Evolutionary conservation across 1,140 invertebrate species (phyloP).

Genomic region (Danaus melanippus): DNA sequence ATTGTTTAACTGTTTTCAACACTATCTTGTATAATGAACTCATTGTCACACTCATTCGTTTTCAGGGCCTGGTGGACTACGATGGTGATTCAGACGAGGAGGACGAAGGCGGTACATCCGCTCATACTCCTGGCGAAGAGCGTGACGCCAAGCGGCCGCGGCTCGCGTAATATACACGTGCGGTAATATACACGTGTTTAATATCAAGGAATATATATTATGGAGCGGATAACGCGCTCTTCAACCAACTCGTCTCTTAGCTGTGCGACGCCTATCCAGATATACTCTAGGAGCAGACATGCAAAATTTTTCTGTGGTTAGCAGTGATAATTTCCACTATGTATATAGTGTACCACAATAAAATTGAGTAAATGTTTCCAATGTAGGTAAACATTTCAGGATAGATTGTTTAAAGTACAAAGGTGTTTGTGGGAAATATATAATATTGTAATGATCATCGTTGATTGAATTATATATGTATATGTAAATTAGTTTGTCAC

Average conservation of each 20-base stretch:
- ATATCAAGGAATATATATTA: constrained; percentile 51
- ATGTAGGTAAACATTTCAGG: background rate
- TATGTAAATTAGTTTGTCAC: constrained; percentile 14
- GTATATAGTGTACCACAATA: no score
- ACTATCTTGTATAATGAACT: background rate
- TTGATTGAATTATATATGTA: constrained; percentile 9
- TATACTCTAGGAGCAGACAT: no score
- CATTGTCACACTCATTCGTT: constrained; percentile 11
- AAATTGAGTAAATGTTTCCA: no score
- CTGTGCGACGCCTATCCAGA: no score
- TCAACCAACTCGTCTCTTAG: constrained; percentile 17
- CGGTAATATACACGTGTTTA: constrained; percentile 37
- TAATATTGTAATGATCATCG: constrained; percentile 7
- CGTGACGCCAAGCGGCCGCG: constrained; percentile 61
- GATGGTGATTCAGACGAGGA: constrained; percentile 96
- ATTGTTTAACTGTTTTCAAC: no score
- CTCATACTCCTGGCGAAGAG: constrained; percentile 33
- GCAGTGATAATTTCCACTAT: no score
- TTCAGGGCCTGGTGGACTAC: constrained; percentile 94
- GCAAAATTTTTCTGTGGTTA: no score
- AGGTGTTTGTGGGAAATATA: constrained; percentile 11
- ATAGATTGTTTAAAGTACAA: constrained; percentile 15
- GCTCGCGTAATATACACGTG: constrained; percentile 52
- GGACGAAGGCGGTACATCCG: constrained; percentile 82
- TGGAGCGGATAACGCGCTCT: no score